Base-by-base conservation (phyloP, 2,888 invertebrate genomes). In the Drosophila bunnanda region DNA sequence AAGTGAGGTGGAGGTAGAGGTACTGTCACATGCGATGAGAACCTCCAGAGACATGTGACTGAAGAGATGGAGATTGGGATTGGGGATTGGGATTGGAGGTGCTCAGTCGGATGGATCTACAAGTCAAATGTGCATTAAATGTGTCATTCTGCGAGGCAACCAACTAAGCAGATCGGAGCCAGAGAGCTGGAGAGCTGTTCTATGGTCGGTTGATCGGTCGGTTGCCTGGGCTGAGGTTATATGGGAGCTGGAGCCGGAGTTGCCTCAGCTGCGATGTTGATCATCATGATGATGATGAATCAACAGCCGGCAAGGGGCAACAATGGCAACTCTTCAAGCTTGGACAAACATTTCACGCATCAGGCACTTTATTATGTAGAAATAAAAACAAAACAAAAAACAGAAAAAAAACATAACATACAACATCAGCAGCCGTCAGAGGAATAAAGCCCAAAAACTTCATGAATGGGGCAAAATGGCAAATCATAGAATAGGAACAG, bases 311-410 rank as follows among this genome's bases (percentile, higher is more conserved):
- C 81, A 83, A 64, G 62, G 65, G 81, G 85, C 85, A 83, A 83
- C 83, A 83, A 83, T 83, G 83, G 89, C 83, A 84, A 89, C 88
- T 78, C 86, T 91, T 90, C 90, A 90, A 80, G 91, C 90, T 87
- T 91, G 90, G 90, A 88, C 90, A 91, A 91, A 87, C 90, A 90
- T 90, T 91, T 90, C 89, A 91, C 90, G 91, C 90, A 91, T 90
- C 87, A 82, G 82, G 88, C 90, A 89, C 88, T 91, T 89, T 82
- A 91, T 90, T 89, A 80, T 83, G 82, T 82, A 76, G 77, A 79
- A 70, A 72, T 58, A 67, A 62, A n/a, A n/a, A n/a, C n/a, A n/a
- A n/a, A n/a, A n/a, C n/a, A n/a, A n/a, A n/a, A n/a, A n/a, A n/a
- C n/a, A n/a, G n/a, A 69, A 79, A 69, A 72, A 54, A 67, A 56